Conservation (phyloP, 2,113 vertebrate species). For the Nannospalax galili region DNA sequence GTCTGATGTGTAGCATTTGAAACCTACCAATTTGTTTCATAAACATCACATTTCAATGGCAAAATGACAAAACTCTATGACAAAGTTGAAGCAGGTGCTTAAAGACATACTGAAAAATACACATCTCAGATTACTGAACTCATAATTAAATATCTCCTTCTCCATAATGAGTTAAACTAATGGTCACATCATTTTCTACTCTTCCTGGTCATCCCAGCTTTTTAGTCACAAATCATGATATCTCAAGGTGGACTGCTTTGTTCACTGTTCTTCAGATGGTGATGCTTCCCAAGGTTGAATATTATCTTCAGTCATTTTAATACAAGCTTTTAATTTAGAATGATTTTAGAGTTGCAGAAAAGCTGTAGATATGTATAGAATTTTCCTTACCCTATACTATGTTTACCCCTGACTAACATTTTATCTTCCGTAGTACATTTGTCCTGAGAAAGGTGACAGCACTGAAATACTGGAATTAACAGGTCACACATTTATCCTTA, state of each 20-base stretch:
- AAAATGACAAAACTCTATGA: not conserved
- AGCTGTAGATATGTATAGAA: not conserved
- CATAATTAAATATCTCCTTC: not conserved
- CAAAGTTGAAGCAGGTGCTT: not conserved
- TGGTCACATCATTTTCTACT: not conserved
- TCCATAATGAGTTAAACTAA: not conserved
- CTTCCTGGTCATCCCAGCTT: not conserved
- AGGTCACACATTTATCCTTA: not conserved
- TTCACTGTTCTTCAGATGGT: not conserved
- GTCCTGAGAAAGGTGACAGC: not conserved
- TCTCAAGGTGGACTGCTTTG: not conserved
- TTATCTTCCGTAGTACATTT: not conserved
- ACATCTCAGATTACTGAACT: not conserved
- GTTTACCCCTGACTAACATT: not conserved
- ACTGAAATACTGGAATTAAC: not conserved
- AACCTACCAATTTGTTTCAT: slow-evolving; percentile 22
- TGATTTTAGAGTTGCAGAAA: not conserved
- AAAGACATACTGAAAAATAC: not conserved
- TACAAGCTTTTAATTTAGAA: not conserved
- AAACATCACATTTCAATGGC: not conserved
- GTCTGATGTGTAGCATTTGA: not conserved
- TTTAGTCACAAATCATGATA: not conserved
- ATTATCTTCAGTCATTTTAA: not conserved
- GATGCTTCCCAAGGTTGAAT: not conserved
- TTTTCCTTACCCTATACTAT: not conserved